Base-by-base conservation (phyloP, 2,113 vertebrate genomes). In the Sylvilagus bachmani region DNA sequence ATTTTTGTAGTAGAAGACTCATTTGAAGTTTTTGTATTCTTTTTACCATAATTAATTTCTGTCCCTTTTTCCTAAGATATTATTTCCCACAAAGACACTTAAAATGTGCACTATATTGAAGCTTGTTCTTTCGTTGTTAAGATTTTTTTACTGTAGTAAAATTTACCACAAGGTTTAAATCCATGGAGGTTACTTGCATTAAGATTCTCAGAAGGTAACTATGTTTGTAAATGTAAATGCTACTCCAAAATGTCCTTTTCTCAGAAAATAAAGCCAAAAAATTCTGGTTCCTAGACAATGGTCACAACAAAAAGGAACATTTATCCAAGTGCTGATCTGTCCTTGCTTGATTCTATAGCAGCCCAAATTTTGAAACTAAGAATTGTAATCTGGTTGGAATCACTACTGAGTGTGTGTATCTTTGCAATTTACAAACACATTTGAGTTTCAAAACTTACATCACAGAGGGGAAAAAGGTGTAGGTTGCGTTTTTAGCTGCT, bases 1-100 rank as follows among this genome's bases (percentile, higher is more conserved):
- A 44, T 53, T 64, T 92, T 85, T 2, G 86, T 33, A 94, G n/a
- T 19, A 69, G 53, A 86, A 91, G 95, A 93, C 73, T 89, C 74
- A 86, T 33, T 83, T 38, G 58, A 64, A 0, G 29, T 2, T 91
- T 95, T 87, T 70, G 12, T 6, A 74, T 92, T 94, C 69, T 90
- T 93, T 92, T n/a, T 90, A 78, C 64, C 2, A 55, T 71, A 84
- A 79, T 77, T 74, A 21, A 79, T 36, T 95, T 89, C 29, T 81
- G 55, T 71, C 36, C 31, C 31, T 90, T 84, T 93, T 78, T 36
- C 27, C 51, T 64, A 22, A 71, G 36, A 91, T 82, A 27, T 83
- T 89, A 89, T n/a, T 66, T n/a, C 38, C 27, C 9, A 49, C 38
- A 73, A 73, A 94, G 89, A 38, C 70, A 93, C 33, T 55, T 27